Percentiles rank a stretch among this genome's conserved stretches.
These are phyloP conservation scores for Miniopterus natalensis DNA, from an alignment of 2,113 vertebrate species.

Conservation along the genomic window DNA sequence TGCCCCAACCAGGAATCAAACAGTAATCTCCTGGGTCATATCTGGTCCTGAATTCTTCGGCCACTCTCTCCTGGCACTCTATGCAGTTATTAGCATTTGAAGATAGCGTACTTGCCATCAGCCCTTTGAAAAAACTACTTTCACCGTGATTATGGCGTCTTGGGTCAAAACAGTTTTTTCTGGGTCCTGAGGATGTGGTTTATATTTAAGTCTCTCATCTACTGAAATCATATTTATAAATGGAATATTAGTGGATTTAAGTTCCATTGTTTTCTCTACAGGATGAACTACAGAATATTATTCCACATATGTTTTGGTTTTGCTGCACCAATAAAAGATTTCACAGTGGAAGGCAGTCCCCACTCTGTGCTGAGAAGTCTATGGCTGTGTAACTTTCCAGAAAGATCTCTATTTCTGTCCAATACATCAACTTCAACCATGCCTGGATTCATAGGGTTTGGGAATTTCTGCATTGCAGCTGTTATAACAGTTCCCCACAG, in stretches of 20 bases:
- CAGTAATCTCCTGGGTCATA: background rate
- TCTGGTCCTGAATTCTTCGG: background rate
- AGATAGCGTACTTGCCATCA: conserved; percentile 96
- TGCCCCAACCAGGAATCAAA: too few relatives aligned
- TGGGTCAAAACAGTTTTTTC: conserved; percentile 84
- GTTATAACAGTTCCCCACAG: conserved; percentile 97
- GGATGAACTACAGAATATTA: conserved; percentile 97
- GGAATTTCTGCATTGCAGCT: conserved; percentile 98
- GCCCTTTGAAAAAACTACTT: conserved; percentile 96
- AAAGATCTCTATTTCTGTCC: conserved; percentile 90
- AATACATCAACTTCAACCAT: conserved; percentile 97
- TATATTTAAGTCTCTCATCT: conserved; percentile 95
- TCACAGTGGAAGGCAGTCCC: conserved; percentile 97
- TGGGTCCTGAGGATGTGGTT: conserved; percentile 95
- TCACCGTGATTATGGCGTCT: conserved; percentile 98
- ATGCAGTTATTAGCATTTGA: conserved; percentile 91
- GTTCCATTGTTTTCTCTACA: background rate
- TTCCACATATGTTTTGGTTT: conserved; percentile 38
- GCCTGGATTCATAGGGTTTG: conserved; percentile 97
- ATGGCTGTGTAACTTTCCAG: conserved; percentile 95
- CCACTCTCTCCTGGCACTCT: background rate
- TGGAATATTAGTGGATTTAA: conserved; percentile 87
- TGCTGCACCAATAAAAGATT: conserved; percentile 93
- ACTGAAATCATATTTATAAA: conserved; percentile 98
- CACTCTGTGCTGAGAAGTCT: conserved; percentile 97